Evolutionary conservation across 1,140 invertebrate species (phyloP), one percentile per base, ranked within the genome.

Genomic region (Bombus waltoni): DNA sequence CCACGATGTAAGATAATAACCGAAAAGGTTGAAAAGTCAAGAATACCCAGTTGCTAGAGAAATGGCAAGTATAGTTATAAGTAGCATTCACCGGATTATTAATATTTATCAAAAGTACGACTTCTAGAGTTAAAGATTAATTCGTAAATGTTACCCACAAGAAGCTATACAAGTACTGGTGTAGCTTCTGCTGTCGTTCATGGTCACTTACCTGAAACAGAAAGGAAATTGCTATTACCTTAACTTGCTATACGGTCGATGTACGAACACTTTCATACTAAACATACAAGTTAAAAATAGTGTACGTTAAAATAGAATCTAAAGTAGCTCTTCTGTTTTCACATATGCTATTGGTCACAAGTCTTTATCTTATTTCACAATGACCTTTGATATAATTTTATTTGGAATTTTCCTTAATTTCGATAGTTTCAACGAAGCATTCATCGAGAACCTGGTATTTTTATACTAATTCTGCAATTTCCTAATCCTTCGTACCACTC

Each of bases 181-280:
- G 18, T 5, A n/a, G 40, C 13, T 44, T 57, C 53, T 40, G 38
- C 13, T 47, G 75, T 28, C n/a, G 53, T n/a, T 75, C 32, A 66
- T 40, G 40, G 15, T 13, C 76, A 84, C 83, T 84, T 84, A 84
- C 83, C 83, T 84, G 53, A 25, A 84, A 80, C 83, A 84, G 22
- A 80, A 78, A 80, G 42, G n/a, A 72, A 15, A n/a, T 66, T 35
- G 6, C 38, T 28, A 53, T 59, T 82, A 75, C 15, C 15, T 32
- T 35, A 42, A 57, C 22, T 35, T 25, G 35, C 35, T 35, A 18
- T 62, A 10, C 68, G 38, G 40, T 71, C 70, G 70, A 44, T 72
- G 11, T 42, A 10, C 25, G 59, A 44, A 4, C 28, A 28, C 25
- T 25, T n/a, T 72, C 42, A n/a, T 44, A 35, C 2, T 72, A 42